phyloP scores from a whole-genome alignment of 2,888 invertebrate species.

The Rhorus exstirpatorius region DNA sequence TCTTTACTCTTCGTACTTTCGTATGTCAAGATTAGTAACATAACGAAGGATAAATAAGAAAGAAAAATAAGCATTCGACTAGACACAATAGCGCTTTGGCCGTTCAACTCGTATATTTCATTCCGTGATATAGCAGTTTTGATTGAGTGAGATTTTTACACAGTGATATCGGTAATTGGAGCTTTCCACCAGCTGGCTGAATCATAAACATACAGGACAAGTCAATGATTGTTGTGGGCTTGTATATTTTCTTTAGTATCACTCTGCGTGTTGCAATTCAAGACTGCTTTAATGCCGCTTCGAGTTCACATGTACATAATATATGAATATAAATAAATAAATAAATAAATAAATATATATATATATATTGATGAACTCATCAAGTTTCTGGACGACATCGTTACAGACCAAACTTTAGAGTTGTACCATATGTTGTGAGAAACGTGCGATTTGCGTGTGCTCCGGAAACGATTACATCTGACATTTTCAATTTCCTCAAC shows the following conservation, averaged over 20 bases:
- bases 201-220: conserved; percentile 31
- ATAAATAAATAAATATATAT: not conserved
- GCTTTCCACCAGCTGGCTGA: conserved; percentile 52
- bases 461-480: too few species aligned
- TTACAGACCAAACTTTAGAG: conserved; percentile 1
- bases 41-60: too few species aligned
- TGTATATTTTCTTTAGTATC: conserved; percentile 6
- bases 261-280: not conserved
- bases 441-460: conserved; percentile 1
- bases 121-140: conserved; percentile 44
- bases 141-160: conserved; percentile 30
- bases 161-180: conserved; percentile 39
- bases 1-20: too few species aligned
- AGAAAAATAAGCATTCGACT: not conserved
- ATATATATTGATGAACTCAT: not conserved
- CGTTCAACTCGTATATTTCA: not conserved
- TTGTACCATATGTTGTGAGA: not conserved
- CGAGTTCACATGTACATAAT: not conserved
- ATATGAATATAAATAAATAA: too few species aligned
- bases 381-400: not conserved
- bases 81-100: not conserved
- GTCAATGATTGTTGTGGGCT: conserved; percentile 17
- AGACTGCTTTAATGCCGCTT: conserved; percentile 12
- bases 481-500: too few species aligned
- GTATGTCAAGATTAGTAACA: too few species aligned